These are phyloP conservation scores for Noctua janthe DNA, from an alignment of 2,888 invertebrate genomes.

Conservation along the genomic window DNA sequence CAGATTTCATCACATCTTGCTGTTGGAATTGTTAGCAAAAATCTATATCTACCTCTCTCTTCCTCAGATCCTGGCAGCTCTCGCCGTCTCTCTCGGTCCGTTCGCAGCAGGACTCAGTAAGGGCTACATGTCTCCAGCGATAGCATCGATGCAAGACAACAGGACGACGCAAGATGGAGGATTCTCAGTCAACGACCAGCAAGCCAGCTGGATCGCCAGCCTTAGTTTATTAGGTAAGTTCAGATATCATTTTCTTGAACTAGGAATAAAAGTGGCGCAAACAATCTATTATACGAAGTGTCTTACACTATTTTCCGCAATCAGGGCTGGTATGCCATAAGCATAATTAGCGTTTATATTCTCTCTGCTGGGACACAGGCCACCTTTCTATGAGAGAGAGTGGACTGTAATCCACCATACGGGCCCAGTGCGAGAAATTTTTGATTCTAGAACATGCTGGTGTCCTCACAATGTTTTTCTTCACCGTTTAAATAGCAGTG, in stretches of 20 bases:
- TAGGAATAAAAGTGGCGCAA: background rate
- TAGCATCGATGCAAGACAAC: slow-evolving; percentile 93
- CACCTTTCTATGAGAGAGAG: background rate
- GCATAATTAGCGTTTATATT: background rate
- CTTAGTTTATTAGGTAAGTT: slow-evolving; percentile 91
- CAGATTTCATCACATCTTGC: background rate
- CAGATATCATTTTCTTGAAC: background rate
- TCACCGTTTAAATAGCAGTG: background rate
- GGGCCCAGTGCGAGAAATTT: background rate
- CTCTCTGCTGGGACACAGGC: background rate
- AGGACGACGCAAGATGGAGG: slow-evolving; percentile 73
- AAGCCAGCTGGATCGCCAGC: slow-evolving; percentile 96
- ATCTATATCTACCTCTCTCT: slow-evolving; percentile 33
- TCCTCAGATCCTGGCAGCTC: slow-evolving; percentile 93
- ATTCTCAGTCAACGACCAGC: slow-evolving; percentile 93
- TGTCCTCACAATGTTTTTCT: background rate
- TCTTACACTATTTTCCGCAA: too few relatives aligned
- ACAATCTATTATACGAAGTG: background rate
- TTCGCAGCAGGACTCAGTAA: slow-evolving; percentile 95
- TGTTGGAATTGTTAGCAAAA: background rate
- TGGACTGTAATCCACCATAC: background rate
- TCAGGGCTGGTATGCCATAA: background rate
- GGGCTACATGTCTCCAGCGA: slow-evolving; percentile 95
- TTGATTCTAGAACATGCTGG: background rate
- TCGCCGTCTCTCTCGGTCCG: slow-evolving; percentile 95